These are phyloP conservation scores for Harpagifer antarcticus DNA, from an alignment of 2,797 vertebrate species.

Conservation along the genomic window DNA sequence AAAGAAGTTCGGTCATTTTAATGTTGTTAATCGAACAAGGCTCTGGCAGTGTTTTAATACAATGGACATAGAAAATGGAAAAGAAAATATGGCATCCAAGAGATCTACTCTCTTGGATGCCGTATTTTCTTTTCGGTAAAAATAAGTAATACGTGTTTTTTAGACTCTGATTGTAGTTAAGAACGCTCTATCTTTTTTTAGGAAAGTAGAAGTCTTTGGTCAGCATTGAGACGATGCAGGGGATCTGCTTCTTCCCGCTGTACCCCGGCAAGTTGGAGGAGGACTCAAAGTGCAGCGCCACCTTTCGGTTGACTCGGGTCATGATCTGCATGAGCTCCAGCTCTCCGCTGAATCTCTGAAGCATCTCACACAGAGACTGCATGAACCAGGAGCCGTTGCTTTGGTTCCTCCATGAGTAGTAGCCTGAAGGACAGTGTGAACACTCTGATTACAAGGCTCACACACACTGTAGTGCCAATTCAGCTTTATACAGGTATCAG, in stretches of 20 bases:
- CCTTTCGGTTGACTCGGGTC: conserved; percentile 91
- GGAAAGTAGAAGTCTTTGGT: conserved; percentile 94
- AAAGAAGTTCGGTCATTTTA: no score
- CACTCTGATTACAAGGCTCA: fast-evolving
- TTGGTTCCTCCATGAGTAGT: conserved; percentile 93
- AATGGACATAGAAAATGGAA: no score
- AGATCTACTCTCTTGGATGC: no score
- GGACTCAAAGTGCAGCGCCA: conserved; percentile 89
- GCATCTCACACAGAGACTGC: conserved; percentile 87
- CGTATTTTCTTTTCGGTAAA: no score
- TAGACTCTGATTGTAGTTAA: no score
- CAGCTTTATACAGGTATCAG: neutral
- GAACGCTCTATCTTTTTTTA: neutral
- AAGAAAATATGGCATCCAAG: no score
- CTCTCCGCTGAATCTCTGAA: conserved; percentile 71
- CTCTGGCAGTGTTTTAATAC: no score
- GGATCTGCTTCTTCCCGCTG: conserved; percentile 92
- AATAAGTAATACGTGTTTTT: no score
- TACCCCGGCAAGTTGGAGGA: conserved; percentile 76
- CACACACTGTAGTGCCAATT: neutral
- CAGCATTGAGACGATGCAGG: conserved; percentile 93
- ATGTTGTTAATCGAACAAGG: no score
- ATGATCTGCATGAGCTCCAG: conserved; percentile 94
- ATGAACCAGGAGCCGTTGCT: conserved; percentile 94
- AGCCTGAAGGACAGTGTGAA: conserved; percentile 80